Base-by-base conservation (phyloP, 1,140 invertebrate genomes). In the Tigriopus japonicus region DNA sequence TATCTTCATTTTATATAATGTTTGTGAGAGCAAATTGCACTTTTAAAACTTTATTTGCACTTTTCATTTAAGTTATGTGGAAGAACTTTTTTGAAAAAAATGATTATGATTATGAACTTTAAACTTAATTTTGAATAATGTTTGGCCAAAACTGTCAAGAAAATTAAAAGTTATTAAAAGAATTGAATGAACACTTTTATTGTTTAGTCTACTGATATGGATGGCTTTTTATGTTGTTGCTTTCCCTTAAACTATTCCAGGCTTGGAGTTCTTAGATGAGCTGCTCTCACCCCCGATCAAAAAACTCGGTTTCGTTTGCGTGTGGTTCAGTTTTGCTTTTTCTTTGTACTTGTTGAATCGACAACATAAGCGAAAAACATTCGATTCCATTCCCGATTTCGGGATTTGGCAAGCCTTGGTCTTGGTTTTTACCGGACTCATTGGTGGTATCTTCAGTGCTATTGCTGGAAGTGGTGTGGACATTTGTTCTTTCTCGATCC, bases 301-400 rank as follows among this genome's bases (percentile, higher is more conserved):
- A 23, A 61, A 61, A 21, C 24, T 61, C 14, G 59, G 59, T 6
- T 61, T 61, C 40, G 59, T 61, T 42, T 56, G 49, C 17, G 51
- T 61, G 58, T 61, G 59, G 59, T 61, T 61, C 59, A 61, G 59
- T 41, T 61, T 61, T 55, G 59, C 59, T 15, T 61, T 61, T 51
- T 19, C 59, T 40, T 24, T 61, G 7, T 61, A 54, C 35, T 40
- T 61, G 19, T 40, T 61, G 41, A 61, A 61, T 23, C 15, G 59
- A 2, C 14, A 53, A 40, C 59, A 61, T 15, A 53, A 53, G 28
- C 15, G 59, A 19, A 53, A 61, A 21, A 61, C 55, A 7, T 58
- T 28, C 42, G 40, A 58, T 42, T 1, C 24, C 41, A 58, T 58
- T 19, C 55, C 55, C 55, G 23, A 58, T 40, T 58, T 58, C 17